Base-by-base conservation (phyloP, 2,888 invertebrate genomes). In the Ptycholaimellus sp. region DNA sequence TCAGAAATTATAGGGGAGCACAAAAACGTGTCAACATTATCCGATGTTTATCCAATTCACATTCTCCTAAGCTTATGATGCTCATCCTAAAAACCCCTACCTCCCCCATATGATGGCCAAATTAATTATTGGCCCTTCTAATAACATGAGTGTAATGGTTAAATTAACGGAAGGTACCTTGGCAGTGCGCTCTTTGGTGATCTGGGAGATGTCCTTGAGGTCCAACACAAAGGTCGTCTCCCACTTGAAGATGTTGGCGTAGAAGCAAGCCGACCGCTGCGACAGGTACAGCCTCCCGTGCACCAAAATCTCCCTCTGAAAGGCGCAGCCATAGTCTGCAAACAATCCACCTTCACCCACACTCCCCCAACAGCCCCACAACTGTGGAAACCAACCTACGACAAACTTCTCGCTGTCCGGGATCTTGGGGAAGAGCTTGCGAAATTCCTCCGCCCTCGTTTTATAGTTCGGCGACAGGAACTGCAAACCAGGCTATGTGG, bases 161-260 rank as follows among this genome's bases (percentile, higher is more conserved):
- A n/a, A n/a, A n/a, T n/a, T n/a, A n/a, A n/a, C n/a, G n/a, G n/a
- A n/a, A n/a, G 93, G 87, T 43, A 93, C 81, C 36, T 60, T 49
- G 1, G 64, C 77, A 1, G 82, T 82, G 66, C 80, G 81, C 62
- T 83, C 83, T 65, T 90, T 90, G 30, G 83, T 83, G 58, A 93
- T 79, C 35, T 78, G 72, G 5, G 77, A 75, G 41, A 93, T 77
- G 53, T 87, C 83, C 58, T 76, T 78, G 73, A 81, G 81, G 49
- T 33, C 13, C 5, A 22, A 21, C 11, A 22, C 22, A 11, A 34
- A 33, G n/a, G 70, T 71, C 5, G 83, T 87, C 64, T 87, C 85
- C 85, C 85, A 90, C 52, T 81, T 73, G 61, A 93, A 83, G 57
- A 93, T 87, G 62, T 83, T 90, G 18, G 90, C 85, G 67, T 90